A percentile compares a stretch with the other conserved stretches of the same genome.
Conservation (phyloP, 2,888 invertebrate species). For the Caradrina kadenii region DNA sequence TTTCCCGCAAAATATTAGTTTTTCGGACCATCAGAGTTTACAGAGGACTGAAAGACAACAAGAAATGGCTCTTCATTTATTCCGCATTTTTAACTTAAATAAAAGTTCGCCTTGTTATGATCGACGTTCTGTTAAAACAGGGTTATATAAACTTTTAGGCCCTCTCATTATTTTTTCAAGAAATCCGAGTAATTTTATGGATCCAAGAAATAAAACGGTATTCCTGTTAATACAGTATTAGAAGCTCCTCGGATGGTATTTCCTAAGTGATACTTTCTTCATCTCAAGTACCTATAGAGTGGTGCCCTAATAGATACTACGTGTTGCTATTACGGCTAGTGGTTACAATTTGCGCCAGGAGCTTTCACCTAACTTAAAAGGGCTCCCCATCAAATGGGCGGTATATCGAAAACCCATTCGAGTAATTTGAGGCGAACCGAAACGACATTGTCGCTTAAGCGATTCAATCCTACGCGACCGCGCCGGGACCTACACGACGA, state of each 20-base stretch:
- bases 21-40: slow-evolving; percentile 72
- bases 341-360: slow-evolving; percentile 75
- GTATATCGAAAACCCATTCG: slow-evolving; percentile 86
- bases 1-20: slow-evolving; percentile 79
- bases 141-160: slow-evolving; percentile 48
- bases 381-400: slow-evolving; percentile 77
- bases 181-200: slow-evolving; percentile 42
- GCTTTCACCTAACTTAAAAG: slow-evolving; percentile 78
- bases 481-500: slow-evolving; percentile 78
- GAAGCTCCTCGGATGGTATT: slow-evolving; percentile 46
- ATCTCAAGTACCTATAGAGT: slow-evolving; percentile 62
- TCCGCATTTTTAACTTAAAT: slow-evolving; percentile 70
- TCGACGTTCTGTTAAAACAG: slow-evolving; percentile 59
- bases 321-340: slow-evolving; percentile 71
- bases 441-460: slow-evolving; percentile 85
- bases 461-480: slow-evolving; percentile 84
- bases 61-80: slow-evolving; percentile 70
- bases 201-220: slow-evolving; percentile 31
- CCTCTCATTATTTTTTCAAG: slow-evolving; percentile 48
- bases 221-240: slow-evolving; percentile 49
- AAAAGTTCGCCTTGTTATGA: slow-evolving; percentile 67
- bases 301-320: slow-evolving; percentile 65
- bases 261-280: slow-evolving; percentile 62
- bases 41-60: slow-evolving; percentile 75
- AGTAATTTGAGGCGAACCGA: slow-evolving; percentile 87